Evolutionary conservation across 2,888 invertebrate species (phyloP), one percentile per base, ranked within the genome.

Genomic region (Leucophenga maculata): DNA sequence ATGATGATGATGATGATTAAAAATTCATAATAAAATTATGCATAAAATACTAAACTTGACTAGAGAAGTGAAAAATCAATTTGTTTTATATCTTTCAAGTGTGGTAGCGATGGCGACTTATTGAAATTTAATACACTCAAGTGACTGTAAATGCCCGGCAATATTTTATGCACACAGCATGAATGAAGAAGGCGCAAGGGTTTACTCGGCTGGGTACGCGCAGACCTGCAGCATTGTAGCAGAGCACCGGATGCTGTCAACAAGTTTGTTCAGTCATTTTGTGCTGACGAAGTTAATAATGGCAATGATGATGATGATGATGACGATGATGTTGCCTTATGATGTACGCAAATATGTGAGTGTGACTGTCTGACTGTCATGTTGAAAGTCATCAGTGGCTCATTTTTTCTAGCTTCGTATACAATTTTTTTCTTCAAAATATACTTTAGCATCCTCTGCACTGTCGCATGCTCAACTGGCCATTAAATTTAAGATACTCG

Each of bases 1-100:
- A 16, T 14, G 6, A 54, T 11, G 22, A 54, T 20, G 20, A 54
- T 20, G n/a, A 18, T 54, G 20, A 18, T 18, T 1, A 54, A 20
- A 46, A 46, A 32, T 62, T 62, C 80, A 81, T 83, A 81, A 81
- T 81, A 80, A 76, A 83, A 81, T 81, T 81, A 81, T 81, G 84
- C 82, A 78, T 70, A 79, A 65, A 72, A 64, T 20, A 48, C 16
- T 31, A 44, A 44, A 44, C 39, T 39, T 39, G 22, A 18, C 1
- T n/a, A 66, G 50, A 50, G 26, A 18, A 14, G n/a, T 26, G 52
- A n/a, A 46, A 62, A 62, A 46, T 18, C 44, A 62, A 18, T 62
- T 18, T 16, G 31, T 31, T 18, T n/a, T 55, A 31, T 13, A 9
- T 32, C 55, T 48, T n/a, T 14, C 9, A 50, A 54, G 66, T 22